Evolutionary conservation across 2,113 vertebrate genomes (phyloP).

Genomic region (Sphaerodactylus townsendi): DNA sequence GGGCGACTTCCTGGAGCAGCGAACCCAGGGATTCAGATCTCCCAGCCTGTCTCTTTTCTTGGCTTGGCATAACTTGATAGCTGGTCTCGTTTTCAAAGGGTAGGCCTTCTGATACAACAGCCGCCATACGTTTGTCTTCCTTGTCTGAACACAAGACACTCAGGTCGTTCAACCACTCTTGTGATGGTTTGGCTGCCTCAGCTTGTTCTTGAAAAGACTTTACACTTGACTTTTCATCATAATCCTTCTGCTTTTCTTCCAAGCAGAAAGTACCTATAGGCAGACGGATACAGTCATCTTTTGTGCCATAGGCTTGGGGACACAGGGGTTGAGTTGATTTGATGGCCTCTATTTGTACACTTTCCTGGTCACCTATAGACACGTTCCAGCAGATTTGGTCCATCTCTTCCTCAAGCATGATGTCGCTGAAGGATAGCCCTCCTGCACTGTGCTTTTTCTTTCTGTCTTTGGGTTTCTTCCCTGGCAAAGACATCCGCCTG

Average conservation of each 20-base stretch:
- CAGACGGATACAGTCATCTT: background rate
- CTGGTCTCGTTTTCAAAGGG: background rate
- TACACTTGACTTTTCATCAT: background rate
- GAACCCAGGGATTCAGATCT: background rate
- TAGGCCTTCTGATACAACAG: background rate
- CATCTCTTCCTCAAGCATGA: background rate
- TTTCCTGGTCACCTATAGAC: background rate
- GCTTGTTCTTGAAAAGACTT: background rate
- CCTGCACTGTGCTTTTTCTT: background rate
- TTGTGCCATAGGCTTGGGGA: background rate
- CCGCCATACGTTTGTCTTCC: background rate
- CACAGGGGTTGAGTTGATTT: background rate
- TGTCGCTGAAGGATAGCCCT: background rate
- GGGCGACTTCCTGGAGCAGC: background rate
- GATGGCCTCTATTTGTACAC: background rate
- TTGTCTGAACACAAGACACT: background rate
- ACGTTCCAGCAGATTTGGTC: background rate
- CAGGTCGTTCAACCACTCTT: background rate
- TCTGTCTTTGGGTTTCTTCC: background rate
- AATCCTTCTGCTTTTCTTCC: slow-evolving; percentile 4
- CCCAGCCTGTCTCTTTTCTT: background rate
- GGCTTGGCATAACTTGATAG: background rate
- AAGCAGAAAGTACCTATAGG: background rate
- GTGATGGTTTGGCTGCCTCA: background rate
- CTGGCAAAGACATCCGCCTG: slow-evolving; percentile 2